A percentile compares a stretch with the other conserved stretches of the same genome.
Evolutionary conservation across 2,113 vertebrate genomes (phyloP).

Genomic region (Solea senegalensis): DNA sequence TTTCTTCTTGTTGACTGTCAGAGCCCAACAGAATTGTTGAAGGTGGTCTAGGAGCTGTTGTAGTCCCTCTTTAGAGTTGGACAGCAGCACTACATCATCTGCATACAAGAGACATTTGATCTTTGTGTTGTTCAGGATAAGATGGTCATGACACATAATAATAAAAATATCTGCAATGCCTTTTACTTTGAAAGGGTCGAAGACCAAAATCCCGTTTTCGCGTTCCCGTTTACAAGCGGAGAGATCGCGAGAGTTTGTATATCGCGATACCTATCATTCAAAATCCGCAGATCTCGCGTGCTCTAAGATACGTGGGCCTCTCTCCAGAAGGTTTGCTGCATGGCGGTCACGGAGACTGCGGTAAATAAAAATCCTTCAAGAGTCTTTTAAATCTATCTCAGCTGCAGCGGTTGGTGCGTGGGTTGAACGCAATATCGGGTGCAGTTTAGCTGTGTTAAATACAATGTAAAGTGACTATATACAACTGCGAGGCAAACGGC

Average conservation of each 20-base stretch:
- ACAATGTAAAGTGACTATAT: background rate
- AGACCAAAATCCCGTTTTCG: background rate
- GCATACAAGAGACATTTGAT: too few species aligned
- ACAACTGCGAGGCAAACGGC: background rate
- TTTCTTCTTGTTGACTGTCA: too few species aligned
- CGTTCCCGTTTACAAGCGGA: background rate
- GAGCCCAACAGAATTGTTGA: too few species aligned
- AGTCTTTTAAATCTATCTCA: background rate
- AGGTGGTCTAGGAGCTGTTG: too few species aligned
- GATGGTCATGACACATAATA: too few species aligned
- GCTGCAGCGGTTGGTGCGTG: background rate
- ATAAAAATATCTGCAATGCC: too few species aligned
- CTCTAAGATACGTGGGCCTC: slow-evolving; percentile 51
- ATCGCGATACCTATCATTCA: slow-evolving; percentile 38
- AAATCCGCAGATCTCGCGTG: slow-evolving; percentile 61
- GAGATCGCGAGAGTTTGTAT: background rate
- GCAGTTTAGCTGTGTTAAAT: rapidly evolving
- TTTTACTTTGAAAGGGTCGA: background rate
- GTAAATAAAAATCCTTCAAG: slow-evolving; percentile 73
- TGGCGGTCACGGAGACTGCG: slow-evolving; percentile 83
- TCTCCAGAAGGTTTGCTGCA: slow-evolving; percentile 77
- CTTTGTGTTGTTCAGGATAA: too few species aligned
- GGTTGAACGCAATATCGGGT: background rate
- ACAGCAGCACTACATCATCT: too few species aligned
- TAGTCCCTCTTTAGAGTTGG: too few species aligned